Conservation (phyloP, 2,797 vertebrate genomes). For the Babyrousa celebensis region DNA sequence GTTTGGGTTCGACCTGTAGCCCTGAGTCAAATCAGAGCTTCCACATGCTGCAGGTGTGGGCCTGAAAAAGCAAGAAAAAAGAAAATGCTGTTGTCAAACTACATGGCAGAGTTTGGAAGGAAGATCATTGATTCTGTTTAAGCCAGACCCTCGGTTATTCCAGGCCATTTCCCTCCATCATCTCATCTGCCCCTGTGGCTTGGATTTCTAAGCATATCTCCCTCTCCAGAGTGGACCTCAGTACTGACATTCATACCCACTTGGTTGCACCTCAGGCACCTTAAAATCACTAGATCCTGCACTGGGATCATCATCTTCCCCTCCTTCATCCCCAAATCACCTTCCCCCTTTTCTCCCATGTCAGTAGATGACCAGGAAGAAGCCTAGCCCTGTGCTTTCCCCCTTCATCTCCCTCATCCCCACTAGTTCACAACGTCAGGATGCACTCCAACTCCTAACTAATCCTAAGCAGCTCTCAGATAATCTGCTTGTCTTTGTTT, state of each 20-base stretch:
- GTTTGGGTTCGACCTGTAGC: too few species aligned
- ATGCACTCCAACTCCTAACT: not conserved
- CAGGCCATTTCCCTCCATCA: not conserved
- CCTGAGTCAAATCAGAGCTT: too few species aligned
- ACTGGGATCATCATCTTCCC: not conserved
- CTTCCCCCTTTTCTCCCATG: not conserved
- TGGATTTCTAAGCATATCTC: not conserved
- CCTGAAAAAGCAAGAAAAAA: too few species aligned
- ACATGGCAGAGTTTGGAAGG: not conserved
- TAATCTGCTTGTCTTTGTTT: not conserved
- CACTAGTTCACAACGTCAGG: not conserved
- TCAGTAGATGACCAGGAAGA: not conserved
- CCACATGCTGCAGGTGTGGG: too few species aligned
- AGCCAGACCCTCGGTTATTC: not conserved
- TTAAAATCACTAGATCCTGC: not conserved
- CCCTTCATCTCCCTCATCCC: not conserved
- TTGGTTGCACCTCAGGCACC: not conserved
- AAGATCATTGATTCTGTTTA: not conserved
- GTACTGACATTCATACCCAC: not conserved
- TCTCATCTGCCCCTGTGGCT: not conserved
- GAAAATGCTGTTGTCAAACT: not conserved
- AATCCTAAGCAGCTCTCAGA: too few species aligned
- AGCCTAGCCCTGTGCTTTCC: not conserved
- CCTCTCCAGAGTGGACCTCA: not conserved
- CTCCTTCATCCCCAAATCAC: not conserved